Evolutionary conservation across 1,140 invertebrate genomes (phyloP).

Genomic region (Drosophila nigrodunni): DNA sequence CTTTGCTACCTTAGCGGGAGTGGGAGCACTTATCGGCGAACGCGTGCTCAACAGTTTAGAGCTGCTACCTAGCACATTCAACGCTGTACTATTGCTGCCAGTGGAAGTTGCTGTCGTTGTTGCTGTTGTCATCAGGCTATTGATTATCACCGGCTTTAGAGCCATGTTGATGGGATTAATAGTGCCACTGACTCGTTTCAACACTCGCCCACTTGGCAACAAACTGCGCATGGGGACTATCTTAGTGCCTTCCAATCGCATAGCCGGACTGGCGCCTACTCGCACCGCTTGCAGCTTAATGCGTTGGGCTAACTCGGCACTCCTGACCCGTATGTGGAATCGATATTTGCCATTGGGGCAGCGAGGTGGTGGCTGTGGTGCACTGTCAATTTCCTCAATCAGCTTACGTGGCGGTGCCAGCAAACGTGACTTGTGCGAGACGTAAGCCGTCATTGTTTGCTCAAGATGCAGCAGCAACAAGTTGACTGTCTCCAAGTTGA

Average conservation of each 20-base stretch:
- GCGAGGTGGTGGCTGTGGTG: slow-evolving; percentile 87
- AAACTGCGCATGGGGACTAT: slow-evolving; percentile 69
- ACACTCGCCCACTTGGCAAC: slow-evolving; percentile 56
- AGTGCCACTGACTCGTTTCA: slow-evolving; percentile 66
- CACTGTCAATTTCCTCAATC: slow-evolving; percentile 90
- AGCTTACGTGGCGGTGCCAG: slow-evolving; percentile 90
- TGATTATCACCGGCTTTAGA: slow-evolving; percentile 70
- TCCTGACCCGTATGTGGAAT: slow-evolving; percentile 80
- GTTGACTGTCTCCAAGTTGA: slow-evolving; percentile 89
- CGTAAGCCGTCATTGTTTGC: slow-evolving; percentile 90
- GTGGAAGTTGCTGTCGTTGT: slow-evolving; percentile 17
- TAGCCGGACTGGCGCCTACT: slow-evolving; percentile 82
- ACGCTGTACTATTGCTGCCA: slow-evolving; percentile 17
- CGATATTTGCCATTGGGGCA: slow-evolving; percentile 87
- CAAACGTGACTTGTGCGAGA: slow-evolving; percentile 91
- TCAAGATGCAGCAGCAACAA: slow-evolving; percentile 91
- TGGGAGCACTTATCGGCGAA: slow-evolving; percentile 66
- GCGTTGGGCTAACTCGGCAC: slow-evolving; percentile 68
- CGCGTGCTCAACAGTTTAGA: slow-evolving; percentile 57
- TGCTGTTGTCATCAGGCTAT: slow-evolving; percentile 50
- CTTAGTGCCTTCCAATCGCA: slow-evolving; percentile 76
- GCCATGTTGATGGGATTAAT: slow-evolving; percentile 79
- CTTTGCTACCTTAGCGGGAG: slow-evolving; percentile 74
- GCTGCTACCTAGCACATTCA: slow-evolving; percentile 43
- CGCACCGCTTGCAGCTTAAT: slow-evolving; percentile 72